These are phyloP conservation scores for Sisyra nigra DNA, from an alignment of 2,888 invertebrate species.

Conservation along the genomic window DNA sequence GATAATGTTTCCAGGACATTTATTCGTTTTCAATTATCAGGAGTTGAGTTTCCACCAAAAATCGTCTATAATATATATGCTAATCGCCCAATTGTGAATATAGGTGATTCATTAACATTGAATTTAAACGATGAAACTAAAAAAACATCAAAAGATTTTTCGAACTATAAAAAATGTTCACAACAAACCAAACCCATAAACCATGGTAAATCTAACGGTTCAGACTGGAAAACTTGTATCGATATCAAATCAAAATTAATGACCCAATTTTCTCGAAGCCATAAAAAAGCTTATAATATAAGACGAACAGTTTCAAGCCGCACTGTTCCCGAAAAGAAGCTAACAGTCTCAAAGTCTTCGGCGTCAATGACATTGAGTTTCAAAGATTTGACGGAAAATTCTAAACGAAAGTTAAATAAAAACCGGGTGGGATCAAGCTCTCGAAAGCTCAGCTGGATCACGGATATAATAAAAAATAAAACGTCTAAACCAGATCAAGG, in stretches of 20 bases:
- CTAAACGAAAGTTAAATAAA: too few species aligned
- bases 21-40: slow-evolving; percentile 10
- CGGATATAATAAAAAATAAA: too few species aligned
- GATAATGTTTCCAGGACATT: slow-evolving; percentile 9
- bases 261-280: background rate
- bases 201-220: background rate
- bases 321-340: too few species aligned
- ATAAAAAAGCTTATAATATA: too few species aligned
- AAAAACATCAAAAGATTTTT: background rate
- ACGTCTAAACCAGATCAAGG: too few species aligned
- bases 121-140: background rate
- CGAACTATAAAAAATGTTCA: background rate
- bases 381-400: too few species aligned
- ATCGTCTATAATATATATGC: slow-evolving; percentile 12
- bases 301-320: too few species aligned
- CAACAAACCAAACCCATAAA: background rate
- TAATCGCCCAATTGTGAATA: slow-evolving; percentile 6
- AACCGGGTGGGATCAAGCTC: too few species aligned
- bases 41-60: slow-evolving; percentile 9
- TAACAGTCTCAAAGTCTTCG: too few species aligned
- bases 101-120: background rate
- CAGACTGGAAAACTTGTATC: background rate
- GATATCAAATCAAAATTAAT: background rate
- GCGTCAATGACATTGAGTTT: too few species aligned
- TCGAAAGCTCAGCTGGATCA: too few species aligned